Base-by-base conservation (phyloP, 2,797 vertebrate species). In the Champsocephalus gunnari region DNA sequence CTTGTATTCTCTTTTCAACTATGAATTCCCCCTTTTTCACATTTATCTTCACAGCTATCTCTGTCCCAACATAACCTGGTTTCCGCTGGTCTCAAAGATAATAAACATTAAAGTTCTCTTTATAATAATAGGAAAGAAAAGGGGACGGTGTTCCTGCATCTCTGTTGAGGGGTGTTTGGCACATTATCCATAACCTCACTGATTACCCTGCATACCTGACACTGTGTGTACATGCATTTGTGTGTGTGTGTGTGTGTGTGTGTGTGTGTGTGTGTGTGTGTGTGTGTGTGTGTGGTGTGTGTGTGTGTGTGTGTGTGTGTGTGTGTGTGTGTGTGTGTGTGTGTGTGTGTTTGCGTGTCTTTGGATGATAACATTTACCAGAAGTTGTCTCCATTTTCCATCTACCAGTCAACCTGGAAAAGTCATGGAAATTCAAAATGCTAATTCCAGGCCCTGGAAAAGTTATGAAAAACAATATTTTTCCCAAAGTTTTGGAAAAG, bases 201-300 rank as follows among this genome's bases (percentile, higher is more conserved):
- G 71, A 86, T 85, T 87, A 77, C 55, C 58, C 50, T 61, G 49
- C 60, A 81, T 90, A 86, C 82, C 82, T 85, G 85, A 83, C 65
- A 69, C 59, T 82, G 48, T 57, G 54, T 75, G 49, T 63, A 62
- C 24, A n/a, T 67, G 45, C 24, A 61, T 64, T 5, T 43, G 16
- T 70, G 61, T 68, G 43, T 34, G 17, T n/a, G 45, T 24, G 44
- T 12, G 56, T 11, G 56, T 13, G 51, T 28, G 34, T 48, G 28
- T 16, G 56, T 13, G 51, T 28, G 34, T 49, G 28, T 16, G 9
- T 9, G 34, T 8, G 8, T 74, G 66, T 77, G 56, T 13, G 51
- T 28, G 34, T 49, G 28, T 16, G 9, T 9, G 34, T 7, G 8
- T 74, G 66, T 77, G 56, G 34, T 7, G 8, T 74, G 66, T 77